Base-by-base conservation (phyloP, 2,888 invertebrate species). In the Erannis defoliaria region DNA sequence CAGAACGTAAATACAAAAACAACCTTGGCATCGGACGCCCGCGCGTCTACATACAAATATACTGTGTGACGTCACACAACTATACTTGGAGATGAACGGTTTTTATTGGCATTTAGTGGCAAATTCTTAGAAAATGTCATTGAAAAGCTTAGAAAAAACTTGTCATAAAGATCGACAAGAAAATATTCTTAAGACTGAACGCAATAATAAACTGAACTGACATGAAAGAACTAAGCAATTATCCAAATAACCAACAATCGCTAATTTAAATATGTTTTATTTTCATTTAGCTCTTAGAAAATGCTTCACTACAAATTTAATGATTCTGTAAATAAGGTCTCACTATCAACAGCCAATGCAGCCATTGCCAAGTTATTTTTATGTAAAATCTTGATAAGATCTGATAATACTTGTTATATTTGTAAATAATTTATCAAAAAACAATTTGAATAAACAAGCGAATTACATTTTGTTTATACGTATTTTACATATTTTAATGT, bases 1-100 rank as follows among this genome's bases (percentile, higher is more conserved):
- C 67, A 61, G 70, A 72, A 71, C 71, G 71, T 77, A 78, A 78
- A 80, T 71, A 78, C 62, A 68, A 73, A 54, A 68, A 61, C 73
- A 77, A 78, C 83, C 83, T 84, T 84, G 84, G 81, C 79, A 77
- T 73, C 75, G 55, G 72, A 70, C 70, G 76, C 74, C 70, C 65
- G 77, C 78, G 79, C 78, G 67, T 73, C 71, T 66, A 60, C 59
- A 67, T 73, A 77, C 74, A 80, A 75, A 80, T 77, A 82, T 64
- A 69, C 54, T 37, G 59, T 74, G 76, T 76, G 76, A 77, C 78
- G 77, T 75, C 76, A 80, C 69, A 60, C 66, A 60, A 68, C 72
- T 71, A 73, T 75, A 76, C 70, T 67, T 64, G 59, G 67, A 64
- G 65, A 66, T 74, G 72, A 75, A 68, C 63, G 51, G 55, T 55